Evolutionary conservation across 1,140 invertebrate genomes (phyloP).

Genomic region (Medauroidea extradentata): DNA sequence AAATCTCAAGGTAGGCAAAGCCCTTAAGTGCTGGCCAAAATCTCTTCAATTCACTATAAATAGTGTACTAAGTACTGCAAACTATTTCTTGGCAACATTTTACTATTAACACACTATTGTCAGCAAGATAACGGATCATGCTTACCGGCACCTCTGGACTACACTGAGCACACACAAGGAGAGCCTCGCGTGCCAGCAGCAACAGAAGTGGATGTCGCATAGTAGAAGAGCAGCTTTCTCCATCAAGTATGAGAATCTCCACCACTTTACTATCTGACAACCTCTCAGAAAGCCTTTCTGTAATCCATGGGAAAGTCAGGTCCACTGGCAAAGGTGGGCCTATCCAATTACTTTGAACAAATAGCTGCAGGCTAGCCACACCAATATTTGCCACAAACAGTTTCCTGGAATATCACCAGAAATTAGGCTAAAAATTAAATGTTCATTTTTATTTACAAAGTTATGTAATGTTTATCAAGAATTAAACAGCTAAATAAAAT

Average conservation of each 20-base stretch:
- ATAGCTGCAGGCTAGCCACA: conserved; percentile 2
- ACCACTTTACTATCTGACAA: neutral
- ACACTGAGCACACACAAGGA: neutral
- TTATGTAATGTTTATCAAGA: too few relatives aligned
- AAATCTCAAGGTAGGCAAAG: too few relatives aligned
- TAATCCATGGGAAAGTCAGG: neutral
- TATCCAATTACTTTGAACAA: conserved; percentile 11
- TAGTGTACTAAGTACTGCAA: too few relatives aligned
- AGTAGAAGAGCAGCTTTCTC: neutral
- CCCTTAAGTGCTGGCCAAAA: too few relatives aligned
- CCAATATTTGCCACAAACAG: neutral
- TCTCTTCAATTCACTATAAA: too few relatives aligned
- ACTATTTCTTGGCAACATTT: too few relatives aligned
- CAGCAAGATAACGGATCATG: neutral
- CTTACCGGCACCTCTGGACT: neutral
- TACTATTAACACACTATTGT: too few relatives aligned
- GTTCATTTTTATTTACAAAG: too few relatives aligned
- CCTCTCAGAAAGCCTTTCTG: neutral
- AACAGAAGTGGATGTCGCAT: neutral
- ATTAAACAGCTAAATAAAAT: too few relatives aligned
- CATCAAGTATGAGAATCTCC: neutral
- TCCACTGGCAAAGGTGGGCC: neutral
- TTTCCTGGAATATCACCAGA: too few relatives aligned
- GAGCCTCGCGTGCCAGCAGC: neutral
- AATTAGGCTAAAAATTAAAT: too few relatives aligned